Conservation (phyloP, 2,797 vertebrate genomes). For the Naso thynnoides region DNA sequence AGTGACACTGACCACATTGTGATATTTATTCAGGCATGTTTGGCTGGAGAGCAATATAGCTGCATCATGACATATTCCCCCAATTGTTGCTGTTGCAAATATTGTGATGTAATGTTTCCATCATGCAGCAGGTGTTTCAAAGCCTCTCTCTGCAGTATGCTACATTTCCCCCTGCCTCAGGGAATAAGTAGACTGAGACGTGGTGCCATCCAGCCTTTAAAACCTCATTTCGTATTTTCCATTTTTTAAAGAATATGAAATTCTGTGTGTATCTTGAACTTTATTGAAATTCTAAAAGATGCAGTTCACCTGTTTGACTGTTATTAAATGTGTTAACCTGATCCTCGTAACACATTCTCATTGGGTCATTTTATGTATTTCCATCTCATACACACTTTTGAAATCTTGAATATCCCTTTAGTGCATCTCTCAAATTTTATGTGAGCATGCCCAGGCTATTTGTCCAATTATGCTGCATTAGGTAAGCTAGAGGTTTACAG, state of each 20-base stretch:
- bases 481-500: not conserved
- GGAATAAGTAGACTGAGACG: constrained; percentile 18
- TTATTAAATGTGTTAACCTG: not conserved
- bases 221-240: not conserved
- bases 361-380: not conserved
- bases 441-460: not conserved
- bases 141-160: constrained; percentile 10
- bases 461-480: constrained; percentile 20
- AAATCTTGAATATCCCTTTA: constrained; percentile 1
- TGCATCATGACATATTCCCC: constrained; percentile 35
- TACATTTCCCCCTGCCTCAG: constrained; percentile 25
- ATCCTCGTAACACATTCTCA: not conserved
- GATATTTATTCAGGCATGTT: constrained; percentile 34
- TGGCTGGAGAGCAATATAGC: not conserved
- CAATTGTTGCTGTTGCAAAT: constrained; percentile 15
- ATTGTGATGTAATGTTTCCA: constrained; percentile 40
- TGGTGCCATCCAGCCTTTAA: constrained; percentile 20
- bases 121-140: constrained; percentile 58
- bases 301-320: constrained; percentile 1
- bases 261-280: not conserved
- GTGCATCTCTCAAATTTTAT: constrained; percentile 7
- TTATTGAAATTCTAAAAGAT: constrained; percentile 3
- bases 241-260: not conserved
- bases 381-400: not conserved
- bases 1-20: constrained; percentile 11